phyloP scores from a whole-genome alignment of 1,140 invertebrate species.

The Heliconius hermathena region DNA sequence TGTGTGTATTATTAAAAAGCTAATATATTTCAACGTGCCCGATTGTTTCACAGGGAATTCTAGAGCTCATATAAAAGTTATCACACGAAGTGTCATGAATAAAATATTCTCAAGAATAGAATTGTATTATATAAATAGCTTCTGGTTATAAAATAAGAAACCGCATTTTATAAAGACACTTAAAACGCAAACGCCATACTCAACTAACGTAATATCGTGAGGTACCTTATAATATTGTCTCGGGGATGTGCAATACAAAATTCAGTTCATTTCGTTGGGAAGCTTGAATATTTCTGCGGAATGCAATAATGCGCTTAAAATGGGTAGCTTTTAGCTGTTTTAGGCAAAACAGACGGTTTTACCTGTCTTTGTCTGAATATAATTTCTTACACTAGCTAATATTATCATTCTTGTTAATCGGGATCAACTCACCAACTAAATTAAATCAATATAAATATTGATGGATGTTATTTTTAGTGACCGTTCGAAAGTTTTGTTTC shows the following conservation, averaged over 20 bases:
- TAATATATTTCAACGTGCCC: neutral
- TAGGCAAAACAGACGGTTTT: neutral
- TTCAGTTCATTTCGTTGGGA: slow-evolving; percentile 16
- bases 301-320: slow-evolving; percentile 35
- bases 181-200: slow-evolving; percentile 11
- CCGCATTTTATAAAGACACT: slow-evolving; percentile 13
- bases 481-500: no score
- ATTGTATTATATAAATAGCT: slow-evolving; percentile 9
- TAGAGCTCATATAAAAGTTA: neutral
- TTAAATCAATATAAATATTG: no score
- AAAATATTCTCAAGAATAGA: slow-evolving; percentile 8
- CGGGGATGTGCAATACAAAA: slow-evolving; percentile 21
- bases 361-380: neutral
- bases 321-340: slow-evolving; percentile 15
- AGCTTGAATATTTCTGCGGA: slow-evolving; percentile 26
- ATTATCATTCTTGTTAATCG: no score
- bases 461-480: no score
- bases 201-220: slow-evolving; percentile 1
- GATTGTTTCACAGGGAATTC: neutral
- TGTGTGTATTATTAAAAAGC: neutral
- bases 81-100: neutral
- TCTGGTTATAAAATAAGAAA: slow-evolving; percentile 6
- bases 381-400: neutral
- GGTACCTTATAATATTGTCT: slow-evolving; percentile 30
- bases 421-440: no score